Percentiles rank a stretch among this genome's conserved stretches.
Evolutionary conservation across 92 coral and sea anemone species (phyloP).

Genomic region (Umimayanthus kanabou): DNA sequence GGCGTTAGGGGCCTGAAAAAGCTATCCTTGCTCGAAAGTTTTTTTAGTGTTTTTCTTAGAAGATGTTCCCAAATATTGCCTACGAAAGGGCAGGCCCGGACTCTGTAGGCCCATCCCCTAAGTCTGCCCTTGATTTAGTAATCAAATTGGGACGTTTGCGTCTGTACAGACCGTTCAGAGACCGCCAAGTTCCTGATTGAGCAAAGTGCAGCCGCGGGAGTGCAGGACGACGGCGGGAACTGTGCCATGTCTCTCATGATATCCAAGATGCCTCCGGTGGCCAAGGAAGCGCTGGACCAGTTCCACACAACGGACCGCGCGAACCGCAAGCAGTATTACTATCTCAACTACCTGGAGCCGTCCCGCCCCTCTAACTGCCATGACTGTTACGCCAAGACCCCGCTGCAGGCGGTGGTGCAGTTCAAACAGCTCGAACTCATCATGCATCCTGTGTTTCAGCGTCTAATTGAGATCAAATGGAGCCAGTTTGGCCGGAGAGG

Average conservation of each 20-base stretch:
- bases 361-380: slow-evolving; percentile 44
- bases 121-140: not conserved
- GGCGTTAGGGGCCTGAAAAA: too few relatives aligned
- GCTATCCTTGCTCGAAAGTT: too few relatives aligned
- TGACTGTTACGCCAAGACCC: slow-evolving; percentile 67
- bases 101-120: too few relatives aligned
- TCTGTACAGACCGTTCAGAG: slow-evolving; percentile 88
- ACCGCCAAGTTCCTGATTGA: slow-evolving; percentile 89
- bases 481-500: slow-evolving; percentile 86
- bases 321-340: slow-evolving; percentile 91
- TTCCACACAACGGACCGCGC: slow-evolving; percentile 97
- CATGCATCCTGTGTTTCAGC: slow-evolving; percentile 97
- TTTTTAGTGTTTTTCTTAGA: too few relatives aligned
- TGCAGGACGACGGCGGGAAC: slow-evolving; percentile 77
- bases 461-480: slow-evolving; percentile 96
- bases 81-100: too few relatives aligned
- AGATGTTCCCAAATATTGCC: too few relatives aligned
- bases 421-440: slow-evolving; percentile 95
- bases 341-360: slow-evolving; percentile 87
- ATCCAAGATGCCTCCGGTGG: slow-evolving; percentile 99
- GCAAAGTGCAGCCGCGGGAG: slow-evolving; percentile 81
- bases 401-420: slow-evolving; percentile 79
- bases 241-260: slow-evolving; percentile 92
- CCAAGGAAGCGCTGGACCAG: slow-evolving; percentile 95
- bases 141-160: not conserved